These are phyloP conservation scores for Amphipoea lucens DNA, from an alignment of 2,888 invertebrate genomes.

Conservation along the genomic window DNA sequence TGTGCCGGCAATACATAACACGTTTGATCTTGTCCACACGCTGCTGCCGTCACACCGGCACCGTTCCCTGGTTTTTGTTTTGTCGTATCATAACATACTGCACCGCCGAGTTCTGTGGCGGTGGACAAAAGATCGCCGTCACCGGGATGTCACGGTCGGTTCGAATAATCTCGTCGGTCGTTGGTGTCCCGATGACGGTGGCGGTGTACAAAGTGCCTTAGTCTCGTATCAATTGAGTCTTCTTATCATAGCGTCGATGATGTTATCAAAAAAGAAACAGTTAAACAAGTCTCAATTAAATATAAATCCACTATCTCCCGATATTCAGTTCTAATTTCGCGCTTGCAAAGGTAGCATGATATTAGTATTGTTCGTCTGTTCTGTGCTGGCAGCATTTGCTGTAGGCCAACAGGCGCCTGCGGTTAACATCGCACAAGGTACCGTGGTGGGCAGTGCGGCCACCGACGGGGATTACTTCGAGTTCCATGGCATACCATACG, in stretches of 20 bases:
- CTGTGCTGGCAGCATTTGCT: conserved; percentile 59
- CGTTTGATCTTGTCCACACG: too few relatives aligned
- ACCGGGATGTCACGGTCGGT: too few relatives aligned
- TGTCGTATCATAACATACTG: too few relatives aligned
- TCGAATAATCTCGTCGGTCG: too few relatives aligned
- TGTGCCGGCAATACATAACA: too few relatives aligned
- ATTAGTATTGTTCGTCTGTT: conserved; percentile 63
- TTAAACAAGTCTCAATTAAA: conserved; percentile 64
- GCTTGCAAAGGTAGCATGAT: conserved; percentile 72
- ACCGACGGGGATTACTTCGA: conserved; percentile 75
- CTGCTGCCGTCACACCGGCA: too few relatives aligned
- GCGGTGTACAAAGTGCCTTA: neutral
- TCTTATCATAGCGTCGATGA: conserved; percentile 54
- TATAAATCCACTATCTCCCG: conserved; percentile 35
- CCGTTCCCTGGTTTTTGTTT: too few relatives aligned
- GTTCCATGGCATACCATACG: conserved; percentile 85
- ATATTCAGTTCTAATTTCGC: conserved; percentile 66
- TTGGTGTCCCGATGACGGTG: too few relatives aligned
- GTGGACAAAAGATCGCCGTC: neutral
- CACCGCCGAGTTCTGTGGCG: neutral
- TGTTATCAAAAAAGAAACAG: conserved; percentile 53
- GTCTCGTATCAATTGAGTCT: conserved; percentile 41
- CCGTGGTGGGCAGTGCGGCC: conserved; percentile 75
- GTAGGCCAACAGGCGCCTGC: conserved; percentile 65
- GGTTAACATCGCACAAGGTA: conserved; percentile 79